Evolutionary conservation across 2,888 invertebrate genomes (phyloP).

Genomic region (Mimas tiliae): DNA sequence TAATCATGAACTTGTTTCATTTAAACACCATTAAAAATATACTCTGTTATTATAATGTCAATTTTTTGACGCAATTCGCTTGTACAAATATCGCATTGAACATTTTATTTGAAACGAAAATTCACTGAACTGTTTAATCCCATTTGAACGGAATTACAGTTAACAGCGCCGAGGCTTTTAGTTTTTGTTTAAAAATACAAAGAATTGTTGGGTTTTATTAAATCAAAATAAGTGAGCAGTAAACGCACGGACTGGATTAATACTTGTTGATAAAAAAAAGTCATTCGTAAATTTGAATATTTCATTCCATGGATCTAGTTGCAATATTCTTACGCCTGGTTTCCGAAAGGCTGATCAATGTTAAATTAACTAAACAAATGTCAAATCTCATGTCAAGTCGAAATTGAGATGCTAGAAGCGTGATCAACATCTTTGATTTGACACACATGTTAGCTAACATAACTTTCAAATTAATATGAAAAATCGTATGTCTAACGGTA

Average conservation of each 20-base stretch:
- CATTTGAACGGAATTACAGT: slow-evolving; percentile 26
- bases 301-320: too few species aligned
- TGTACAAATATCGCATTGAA: slow-evolving; percentile 7
- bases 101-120: slow-evolving; percentile 25
- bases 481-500: too few species aligned
- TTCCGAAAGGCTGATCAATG: too few species aligned
- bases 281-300: not conserved
- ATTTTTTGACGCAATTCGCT: slow-evolving; percentile 4
- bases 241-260: slow-evolving; percentile 2
- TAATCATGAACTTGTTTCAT: too few species aligned
- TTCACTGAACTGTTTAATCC: slow-evolving; percentile 28
- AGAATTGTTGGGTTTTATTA: slow-evolving; percentile 21
- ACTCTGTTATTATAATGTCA: not conserved
- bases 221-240: slow-evolving; percentile 19
- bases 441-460: too few species aligned
- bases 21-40: not conserved
- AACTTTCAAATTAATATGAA: too few species aligned
- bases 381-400: too few species aligned
- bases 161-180: slow-evolving; percentile 15
- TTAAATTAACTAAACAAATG: too few species aligned
- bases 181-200: slow-evolving; percentile 23
- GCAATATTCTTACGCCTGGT: too few species aligned
- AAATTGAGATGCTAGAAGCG: too few species aligned
- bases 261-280: not conserved
- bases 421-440: too few species aligned